Evolutionary conservation across 2,888 invertebrate genomes (phyloP).

Genomic region (Linnaemya tessellans): DNA sequence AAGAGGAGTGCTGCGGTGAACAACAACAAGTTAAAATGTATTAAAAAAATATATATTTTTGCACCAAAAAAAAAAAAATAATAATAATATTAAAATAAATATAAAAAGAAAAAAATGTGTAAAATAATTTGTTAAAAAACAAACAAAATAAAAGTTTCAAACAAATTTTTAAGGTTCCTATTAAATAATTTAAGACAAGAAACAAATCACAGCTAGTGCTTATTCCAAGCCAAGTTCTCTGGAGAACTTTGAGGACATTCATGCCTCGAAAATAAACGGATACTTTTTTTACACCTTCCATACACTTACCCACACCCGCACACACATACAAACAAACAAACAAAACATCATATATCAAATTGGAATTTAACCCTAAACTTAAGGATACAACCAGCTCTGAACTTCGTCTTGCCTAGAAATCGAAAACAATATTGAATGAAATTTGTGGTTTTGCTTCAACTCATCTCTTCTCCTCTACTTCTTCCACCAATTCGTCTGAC

Average conservation of each 20-base stretch:
- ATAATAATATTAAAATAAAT: not conserved
- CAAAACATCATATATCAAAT: constrained; percentile 6
- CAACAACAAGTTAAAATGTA: constrained; percentile 12
- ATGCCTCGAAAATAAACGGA: not conserved
- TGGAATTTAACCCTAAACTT: constrained; percentile 24
- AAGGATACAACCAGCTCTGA: constrained; percentile 14
- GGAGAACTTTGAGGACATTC: constrained; percentile 3
- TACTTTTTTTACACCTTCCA: not conserved
- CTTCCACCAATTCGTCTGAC: constrained; percentile 33
- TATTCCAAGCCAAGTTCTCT: not conserved
- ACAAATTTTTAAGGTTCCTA: constrained; percentile 73
- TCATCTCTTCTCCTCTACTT: no score
- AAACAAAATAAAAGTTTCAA: constrained; percentile 41
- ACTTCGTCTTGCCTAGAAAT: constrained; percentile 26
- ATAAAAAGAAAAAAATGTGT: constrained; percentile 23
- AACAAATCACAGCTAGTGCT: not conserved
- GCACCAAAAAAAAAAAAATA: constrained; percentile 25
- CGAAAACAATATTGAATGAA: constrained; percentile 47
- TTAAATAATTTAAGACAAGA: constrained; percentile 62
- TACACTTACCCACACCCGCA: not conserved
- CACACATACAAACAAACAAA: no score
- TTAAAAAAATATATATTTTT: constrained; percentile 28
- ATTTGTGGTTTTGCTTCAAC: constrained; percentile 24
- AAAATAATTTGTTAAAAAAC: no score
- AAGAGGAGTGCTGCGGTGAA: not conserved